phyloP scores from a whole-genome alignment of 2,797 vertebrate genomes.

The Mallotus villosus region DNA sequence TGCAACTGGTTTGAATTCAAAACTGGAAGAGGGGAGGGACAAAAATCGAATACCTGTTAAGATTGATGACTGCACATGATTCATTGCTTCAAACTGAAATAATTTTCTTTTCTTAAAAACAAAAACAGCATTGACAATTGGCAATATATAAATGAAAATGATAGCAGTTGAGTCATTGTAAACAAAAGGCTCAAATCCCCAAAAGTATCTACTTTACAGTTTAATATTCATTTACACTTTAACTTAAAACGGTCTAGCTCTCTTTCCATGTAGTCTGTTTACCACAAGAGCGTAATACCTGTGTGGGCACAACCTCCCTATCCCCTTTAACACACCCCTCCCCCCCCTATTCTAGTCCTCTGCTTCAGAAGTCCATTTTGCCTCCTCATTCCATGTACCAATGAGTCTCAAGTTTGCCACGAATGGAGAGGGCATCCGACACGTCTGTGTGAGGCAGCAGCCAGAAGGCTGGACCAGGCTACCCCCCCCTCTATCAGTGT shows the following conservation, averaged over 20 bases:
- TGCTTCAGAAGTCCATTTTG: constrained; percentile 55
- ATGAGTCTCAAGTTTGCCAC: constrained; percentile 68
- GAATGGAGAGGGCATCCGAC: constrained; percentile 61
- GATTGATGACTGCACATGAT: constrained; percentile 55
- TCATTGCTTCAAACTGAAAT: constrained; percentile 30
- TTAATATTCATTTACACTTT: constrained; percentile 73
- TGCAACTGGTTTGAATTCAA: constrained; percentile 81
- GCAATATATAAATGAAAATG: constrained; percentile 57
- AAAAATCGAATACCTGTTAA: constrained; percentile 59
- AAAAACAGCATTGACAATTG: constrained; percentile 41
- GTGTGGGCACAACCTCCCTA: constrained; percentile 53
- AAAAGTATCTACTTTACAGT: constrained; percentile 70
- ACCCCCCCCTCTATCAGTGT: constrained; percentile 78
- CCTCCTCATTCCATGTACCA: constrained; percentile 55
- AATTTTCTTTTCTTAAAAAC: constrained; percentile 29
- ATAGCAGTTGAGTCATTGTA: constrained; percentile 60
- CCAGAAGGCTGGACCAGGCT: constrained; percentile 59
- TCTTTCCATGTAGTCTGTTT: constrained; percentile 60
- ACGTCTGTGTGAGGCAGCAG: constrained; percentile 48
- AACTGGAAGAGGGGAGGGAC: constrained; percentile 65
- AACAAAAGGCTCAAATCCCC: constrained; percentile 45
- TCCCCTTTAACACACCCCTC: constrained; percentile 40
- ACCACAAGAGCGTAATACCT: constrained; percentile 65
- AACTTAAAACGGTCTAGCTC: constrained; percentile 72
- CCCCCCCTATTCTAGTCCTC: constrained; percentile 64